Evolutionary conservation across 2,888 invertebrate species (phyloP).

Genomic region (Drosophila rubida): DNA sequence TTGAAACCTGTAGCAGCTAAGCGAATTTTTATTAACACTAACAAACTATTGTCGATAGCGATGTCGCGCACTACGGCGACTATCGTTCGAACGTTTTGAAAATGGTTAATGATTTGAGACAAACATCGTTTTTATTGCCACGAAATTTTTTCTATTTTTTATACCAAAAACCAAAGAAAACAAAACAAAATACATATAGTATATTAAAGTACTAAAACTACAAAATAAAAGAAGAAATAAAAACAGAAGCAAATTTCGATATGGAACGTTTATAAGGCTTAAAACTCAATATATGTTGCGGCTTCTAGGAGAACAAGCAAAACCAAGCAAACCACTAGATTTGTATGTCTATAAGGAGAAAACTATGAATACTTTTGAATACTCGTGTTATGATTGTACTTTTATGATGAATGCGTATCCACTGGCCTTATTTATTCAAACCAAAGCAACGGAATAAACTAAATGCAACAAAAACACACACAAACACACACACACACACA

Average conservation of each 20-base stretch:
- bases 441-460: conserved; percentile 51
- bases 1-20: conserved; percentile 22
- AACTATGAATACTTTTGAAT: conserved; percentile 44
- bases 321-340: conserved; percentile 42
- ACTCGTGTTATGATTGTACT: conserved; percentile 69
- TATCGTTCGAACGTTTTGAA: neutral
- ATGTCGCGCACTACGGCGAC: neutral
- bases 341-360: conserved; percentile 49
- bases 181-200: conserved; percentile 19
- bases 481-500: conserved; percentile 23
- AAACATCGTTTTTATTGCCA: conserved; percentile 73
- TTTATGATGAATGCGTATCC: conserved; percentile 83
- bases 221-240: neutral
- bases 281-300: conserved; percentile 62
- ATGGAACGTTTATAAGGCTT: conserved; percentile 53
- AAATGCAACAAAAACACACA: conserved; percentile 35
- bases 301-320: conserved; percentile 60
- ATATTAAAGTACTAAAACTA: conserved; percentile 1
- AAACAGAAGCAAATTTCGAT: conserved; percentile 24
- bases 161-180: conserved; percentile 78
- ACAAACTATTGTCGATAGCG: conserved; percentile 14
- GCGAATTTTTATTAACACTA: conserved; percentile 16
- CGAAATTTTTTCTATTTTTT: conserved; percentile 84
- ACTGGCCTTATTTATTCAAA: conserved; percentile 83
- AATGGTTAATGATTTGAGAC: conserved; percentile 49